Evolutionary conservation across 2,888 invertebrate genomes (phyloP).

Genomic region (Eurois occulta): DNA sequence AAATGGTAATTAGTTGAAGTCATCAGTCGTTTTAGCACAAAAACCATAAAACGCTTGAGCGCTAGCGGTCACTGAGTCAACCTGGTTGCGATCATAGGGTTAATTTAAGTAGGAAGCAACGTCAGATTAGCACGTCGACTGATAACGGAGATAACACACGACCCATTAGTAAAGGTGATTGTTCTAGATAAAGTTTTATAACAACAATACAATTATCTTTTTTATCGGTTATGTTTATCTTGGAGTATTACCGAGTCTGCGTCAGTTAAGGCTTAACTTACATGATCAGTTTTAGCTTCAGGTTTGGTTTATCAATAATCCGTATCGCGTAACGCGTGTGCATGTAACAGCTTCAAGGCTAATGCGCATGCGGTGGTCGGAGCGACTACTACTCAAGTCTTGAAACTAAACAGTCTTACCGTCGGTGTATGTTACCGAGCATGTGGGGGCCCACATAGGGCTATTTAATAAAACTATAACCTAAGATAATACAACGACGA

Average conservation of each 20-base stretch:
- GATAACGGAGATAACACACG: slow-evolving; percentile 70
- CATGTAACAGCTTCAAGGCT: slow-evolving; percentile 12
- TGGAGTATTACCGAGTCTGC: slow-evolving; percentile 52
- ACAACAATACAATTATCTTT: slow-evolving; percentile 59
- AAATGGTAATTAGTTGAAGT: slow-evolving; percentile 51
- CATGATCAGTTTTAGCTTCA: slow-evolving; percentile 1
- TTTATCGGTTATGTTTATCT: slow-evolving; percentile 65
- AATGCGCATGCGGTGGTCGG: background rate
- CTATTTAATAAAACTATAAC: background rate
- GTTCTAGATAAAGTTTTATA: slow-evolving; percentile 68
- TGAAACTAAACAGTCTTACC: background rate
- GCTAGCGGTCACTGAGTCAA: slow-evolving; percentile 33
- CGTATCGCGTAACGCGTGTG: background rate
- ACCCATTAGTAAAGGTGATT: slow-evolving; percentile 74
- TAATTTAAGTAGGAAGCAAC: slow-evolving; percentile 56
- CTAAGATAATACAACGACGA: background rate
- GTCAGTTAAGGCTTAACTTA: slow-evolving; percentile 37
- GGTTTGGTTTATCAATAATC: slow-evolving; percentile 8
- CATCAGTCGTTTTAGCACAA: slow-evolving; percentile 43
- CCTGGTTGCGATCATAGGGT: slow-evolving; percentile 47
- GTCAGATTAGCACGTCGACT: slow-evolving; percentile 43
- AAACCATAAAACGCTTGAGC: slow-evolving; percentile 23
- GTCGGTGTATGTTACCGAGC: background rate
- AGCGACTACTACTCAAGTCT: background rate
- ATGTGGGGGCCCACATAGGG: too few species aligned